A percentile compares a stretch with the other conserved stretches of the same genome.
These are phyloP conservation scores for Drosophila peninsularis DNA, from an alignment of 2,888 invertebrate genomes.

Conservation along the genomic window DNA sequence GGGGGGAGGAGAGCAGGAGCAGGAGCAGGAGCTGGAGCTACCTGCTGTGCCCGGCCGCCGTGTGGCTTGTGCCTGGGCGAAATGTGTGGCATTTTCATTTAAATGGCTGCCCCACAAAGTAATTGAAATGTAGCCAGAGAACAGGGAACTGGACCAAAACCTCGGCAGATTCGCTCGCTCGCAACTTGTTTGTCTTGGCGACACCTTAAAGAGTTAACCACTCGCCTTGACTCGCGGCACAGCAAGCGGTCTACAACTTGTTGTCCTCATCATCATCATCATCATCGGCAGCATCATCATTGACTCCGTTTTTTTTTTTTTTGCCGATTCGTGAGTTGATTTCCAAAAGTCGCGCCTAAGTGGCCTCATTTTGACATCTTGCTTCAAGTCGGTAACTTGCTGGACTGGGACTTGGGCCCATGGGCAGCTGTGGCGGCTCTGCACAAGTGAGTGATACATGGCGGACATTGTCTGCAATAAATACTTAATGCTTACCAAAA, in stretches of 20 bases:
- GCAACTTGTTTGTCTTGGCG: conserved; percentile 74
- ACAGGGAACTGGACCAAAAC: conserved; percentile 53
- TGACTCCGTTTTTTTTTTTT: conserved; percentile 37
- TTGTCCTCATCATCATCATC: not conserved
- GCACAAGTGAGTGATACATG: conserved; percentile 69
- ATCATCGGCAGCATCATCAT: conserved; percentile 34
- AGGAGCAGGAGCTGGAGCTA: conserved; percentile 21
- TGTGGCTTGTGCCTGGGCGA: conserved; percentile 66
- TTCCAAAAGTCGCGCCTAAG: conserved; percentile 76
- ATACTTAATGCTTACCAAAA: conserved; percentile 78
- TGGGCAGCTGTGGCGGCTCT: conserved; percentile 26
- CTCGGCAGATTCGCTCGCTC: conserved; percentile 1
- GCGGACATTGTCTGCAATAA: conserved; percentile 73
- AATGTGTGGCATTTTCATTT: conserved; percentile 79
- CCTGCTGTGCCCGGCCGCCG: conserved; percentile 46
- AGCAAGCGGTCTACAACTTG: conserved; percentile 67
- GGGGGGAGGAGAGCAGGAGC: too few relatives aligned
- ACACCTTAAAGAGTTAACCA: conserved; percentile 73
- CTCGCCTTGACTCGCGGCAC: conserved; percentile 43
- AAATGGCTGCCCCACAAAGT: conserved; percentile 73
- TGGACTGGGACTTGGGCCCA: conserved; percentile 12
- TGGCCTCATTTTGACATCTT: conserved; percentile 80
- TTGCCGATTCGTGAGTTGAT: conserved; percentile 64
- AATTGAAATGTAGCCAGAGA: conserved; percentile 72
- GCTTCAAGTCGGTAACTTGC: conserved; percentile 32